Conservation (phyloP, 2,113 vertebrate species). For the Cavia porcellus region DNA sequence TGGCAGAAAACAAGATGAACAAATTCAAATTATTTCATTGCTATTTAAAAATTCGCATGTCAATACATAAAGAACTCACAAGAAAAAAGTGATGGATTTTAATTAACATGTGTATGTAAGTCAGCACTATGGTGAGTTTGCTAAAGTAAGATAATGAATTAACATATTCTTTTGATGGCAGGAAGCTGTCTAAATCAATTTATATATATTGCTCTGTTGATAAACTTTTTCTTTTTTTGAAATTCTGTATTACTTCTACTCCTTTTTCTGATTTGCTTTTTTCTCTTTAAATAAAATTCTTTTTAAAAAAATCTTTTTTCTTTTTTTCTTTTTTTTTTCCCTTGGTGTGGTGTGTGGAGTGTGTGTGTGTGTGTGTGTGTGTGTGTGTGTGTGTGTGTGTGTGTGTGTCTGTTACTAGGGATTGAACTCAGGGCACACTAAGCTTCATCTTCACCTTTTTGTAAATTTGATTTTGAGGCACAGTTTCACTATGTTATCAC, state of each 20-base stretch:
- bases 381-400: too few species aligned
- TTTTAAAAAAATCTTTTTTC: too few species aligned
- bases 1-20: neutral
- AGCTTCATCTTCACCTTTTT: neutral
- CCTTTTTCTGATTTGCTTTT: too few species aligned
- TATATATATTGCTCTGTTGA: neutral
- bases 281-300: too few species aligned
- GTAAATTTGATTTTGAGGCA: neutral
- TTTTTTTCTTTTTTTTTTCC: too few species aligned
- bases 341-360: neutral
- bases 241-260: too few species aligned
- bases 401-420: neutral
- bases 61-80: neutral
- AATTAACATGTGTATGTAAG: neutral
- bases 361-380: neutral
- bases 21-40: neutral
- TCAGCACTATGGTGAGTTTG: neutral
- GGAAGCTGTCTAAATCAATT: neutral
- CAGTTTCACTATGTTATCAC: neutral
- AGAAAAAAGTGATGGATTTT: neutral
- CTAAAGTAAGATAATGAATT: constrained; percentile 44
- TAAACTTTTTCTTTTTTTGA: neutral
- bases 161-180: constrained; percentile 6
- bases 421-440: neutral
- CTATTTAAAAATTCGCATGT: constrained; percentile 24